Evolutionary conservation across 2,797 vertebrate species (phyloP), one percentile per base, ranked within the genome.

Genomic region (Melopsittacus undulatus): DNA sequence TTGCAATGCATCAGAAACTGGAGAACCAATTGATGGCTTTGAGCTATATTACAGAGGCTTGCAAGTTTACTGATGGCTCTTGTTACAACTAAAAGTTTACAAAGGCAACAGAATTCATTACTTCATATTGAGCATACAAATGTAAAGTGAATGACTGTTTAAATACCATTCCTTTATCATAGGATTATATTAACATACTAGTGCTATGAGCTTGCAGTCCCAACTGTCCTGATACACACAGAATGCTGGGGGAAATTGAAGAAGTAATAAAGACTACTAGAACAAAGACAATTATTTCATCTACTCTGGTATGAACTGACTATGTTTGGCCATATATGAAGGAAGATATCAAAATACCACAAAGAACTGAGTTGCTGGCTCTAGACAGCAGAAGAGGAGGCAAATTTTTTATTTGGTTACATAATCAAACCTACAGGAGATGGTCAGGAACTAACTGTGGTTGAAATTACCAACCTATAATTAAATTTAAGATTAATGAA

Each of bases 391-490:
- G 54, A 67, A 51, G 24, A 88, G n/a, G 32, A 86, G 79, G 85
- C 42, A 36, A 87, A 27, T 42, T 91, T 90, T 95, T 94, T 84
- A 94, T 95, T 49, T 84, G 32, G 80, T 87, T 91, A 78, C 12
- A 27, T 49, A 74, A 91, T 70, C 89, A 88, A 90, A 45, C 43
- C 29, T 38, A 46, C 43, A 95, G 26, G 32, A 92, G 77, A 15
- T 63, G 70, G 76, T 51, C 46, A 87, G 72, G 56, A 91, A 86
- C 51, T 81, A 94, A 94, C 83, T 52, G 76, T 57, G 48, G 40
- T 70, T 9, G 20, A 59, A 95, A 73, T 90, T 96, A 91, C 59
- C 54, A 81, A 56, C 32, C 49, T 63, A 49, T 61, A 88, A 94
- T 93, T 86, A 90, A 91, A 83, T 90, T 91, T 76, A 40, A 68